Evolutionary conservation across 2,888 invertebrate genomes (phyloP), one percentile per base, ranked within the genome.

Genomic region (Hirudinaria manillensis): DNA sequence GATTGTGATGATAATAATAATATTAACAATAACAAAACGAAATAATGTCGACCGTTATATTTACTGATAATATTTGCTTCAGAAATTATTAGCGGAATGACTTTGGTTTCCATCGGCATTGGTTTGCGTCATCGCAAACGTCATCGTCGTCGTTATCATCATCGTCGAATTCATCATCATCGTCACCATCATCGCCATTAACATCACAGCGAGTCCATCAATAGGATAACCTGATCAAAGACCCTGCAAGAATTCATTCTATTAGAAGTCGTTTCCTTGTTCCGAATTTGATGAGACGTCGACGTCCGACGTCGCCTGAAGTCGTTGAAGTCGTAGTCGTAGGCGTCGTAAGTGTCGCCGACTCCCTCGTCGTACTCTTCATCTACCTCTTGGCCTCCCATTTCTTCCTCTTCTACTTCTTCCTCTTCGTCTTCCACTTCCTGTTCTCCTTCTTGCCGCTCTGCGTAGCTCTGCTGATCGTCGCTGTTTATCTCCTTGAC

Each of bases 91-190:
- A 45, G 10, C 16, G 16, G 4, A 38, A 38, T 38, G 3, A 38
- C 10, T 38, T 38, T 38, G 10, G 10, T 45, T n/a, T n/a, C 45
- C 13, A 6, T 45, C 16, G 1, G 45, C 45, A 1, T 45, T 7
- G 1, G 45, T 45, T 45, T 45, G 16, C 74, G 34, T 74, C 68
- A 36, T 68, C 53, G 36, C 68, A 67, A 68, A 68, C 68, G 45
- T 74, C 67, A 51, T 74, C 74, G 7, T 74, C 74, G 45, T 45
- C 74, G 45, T n/a, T 51, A 74, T 38, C 74, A 74, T 68, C 74
- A 74, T 68, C 68, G 38, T 68, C n/a, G n/a, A n/a, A n/a, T n/a
- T n/a, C 66, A 74, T 68, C 74, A 74, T 74, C 68, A 74, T 68
- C 74, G 45, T 66, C 27, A 45, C 32, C 68, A 29, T 68, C 51